Evolutionary conservation across 2,113 vertebrate species (phyloP), one percentile per base, ranked within the genome.

Genomic region (Todiramphus chloris): DNA sequence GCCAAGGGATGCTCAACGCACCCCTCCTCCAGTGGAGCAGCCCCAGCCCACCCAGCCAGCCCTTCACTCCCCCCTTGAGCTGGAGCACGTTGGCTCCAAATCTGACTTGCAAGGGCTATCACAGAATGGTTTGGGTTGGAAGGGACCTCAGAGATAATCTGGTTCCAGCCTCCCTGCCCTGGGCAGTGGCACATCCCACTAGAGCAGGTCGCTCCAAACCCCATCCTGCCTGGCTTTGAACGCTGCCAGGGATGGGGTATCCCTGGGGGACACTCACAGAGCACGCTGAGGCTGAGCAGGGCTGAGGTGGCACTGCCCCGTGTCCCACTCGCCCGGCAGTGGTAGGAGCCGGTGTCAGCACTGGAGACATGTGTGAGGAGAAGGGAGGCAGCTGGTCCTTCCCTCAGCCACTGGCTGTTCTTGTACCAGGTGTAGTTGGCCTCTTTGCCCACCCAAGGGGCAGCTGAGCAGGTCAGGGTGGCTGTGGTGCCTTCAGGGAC

Each of bases 361-460:
- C 92, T 96, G 87, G 93, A 83, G 74, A 98, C 96, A 0, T 0
- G 51, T 31, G 28, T 0, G 10, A 98, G 95, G 43, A 93, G 0
- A 0, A 98, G 90, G 13, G 73, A 95, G 2, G 44, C 17, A 4
- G 30, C 13, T 0, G 53, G 58, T 14, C 96, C 89, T 0, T 85
- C 68, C 8, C 3, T 84, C 3, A 98, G 90, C 80, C 89, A 97
- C 28, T 9, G 88, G 31, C 93, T 85, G 27, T 98, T 97, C 94
- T 95, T 92, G 95, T 96, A 98, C 98, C 98, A 98, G 2, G 93
- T 87, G 59, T 97, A 98, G 63, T 97, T 98, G 67, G 77, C 90
- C 6, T 95, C 96, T 19, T 41, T 59, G 4, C 2, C 14, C 5
- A 68, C 58, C 87, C 58, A 56, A 0, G 82, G 74, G 35, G 85